Evolutionary conservation across 2,888 invertebrate genomes (phyloP).

Genomic region (Sminthurinus aureus): DNA sequence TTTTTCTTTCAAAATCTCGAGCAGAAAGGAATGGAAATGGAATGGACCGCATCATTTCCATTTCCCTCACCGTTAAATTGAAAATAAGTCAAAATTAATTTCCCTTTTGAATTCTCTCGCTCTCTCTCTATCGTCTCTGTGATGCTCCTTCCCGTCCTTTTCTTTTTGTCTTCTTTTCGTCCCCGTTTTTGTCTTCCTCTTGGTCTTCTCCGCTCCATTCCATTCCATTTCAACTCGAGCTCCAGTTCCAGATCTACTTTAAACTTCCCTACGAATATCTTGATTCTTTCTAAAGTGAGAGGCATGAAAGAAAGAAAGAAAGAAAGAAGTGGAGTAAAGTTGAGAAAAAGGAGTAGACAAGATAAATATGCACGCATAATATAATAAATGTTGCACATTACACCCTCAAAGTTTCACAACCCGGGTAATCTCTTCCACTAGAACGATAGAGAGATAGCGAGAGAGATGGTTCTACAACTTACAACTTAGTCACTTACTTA

Average conservation of each 20-base stretch:
- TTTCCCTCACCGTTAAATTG: slow-evolving; percentile 16
- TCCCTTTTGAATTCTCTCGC: neutral
- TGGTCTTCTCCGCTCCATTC: neutral
- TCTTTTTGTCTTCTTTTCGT: neutral
- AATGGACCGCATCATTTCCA: slow-evolving; percentile 1
- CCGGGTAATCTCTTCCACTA: no score
- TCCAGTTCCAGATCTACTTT: neutral
- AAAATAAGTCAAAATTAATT: slow-evolving; percentile 16
- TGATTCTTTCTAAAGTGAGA: neutral
- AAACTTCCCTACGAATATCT: neutral
- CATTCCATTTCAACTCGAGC: neutral
- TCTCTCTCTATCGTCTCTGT: neutral
- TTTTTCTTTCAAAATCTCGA: no score
- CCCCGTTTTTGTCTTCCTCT: neutral
- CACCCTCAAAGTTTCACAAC: no score
- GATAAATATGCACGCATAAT: neutral
- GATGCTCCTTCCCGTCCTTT: neutral
- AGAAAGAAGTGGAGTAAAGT: neutral
- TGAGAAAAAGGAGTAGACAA: neutral
- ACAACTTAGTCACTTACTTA: neutral
- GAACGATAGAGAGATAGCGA: neutral
- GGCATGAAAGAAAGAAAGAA: neutral
- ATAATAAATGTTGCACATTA: neutral
- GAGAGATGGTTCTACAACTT: neutral
- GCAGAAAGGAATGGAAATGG: neutral